Evolutionary conservation across 2,888 invertebrate species (phyloP).

Genomic region (Heliconius erato): DNA sequence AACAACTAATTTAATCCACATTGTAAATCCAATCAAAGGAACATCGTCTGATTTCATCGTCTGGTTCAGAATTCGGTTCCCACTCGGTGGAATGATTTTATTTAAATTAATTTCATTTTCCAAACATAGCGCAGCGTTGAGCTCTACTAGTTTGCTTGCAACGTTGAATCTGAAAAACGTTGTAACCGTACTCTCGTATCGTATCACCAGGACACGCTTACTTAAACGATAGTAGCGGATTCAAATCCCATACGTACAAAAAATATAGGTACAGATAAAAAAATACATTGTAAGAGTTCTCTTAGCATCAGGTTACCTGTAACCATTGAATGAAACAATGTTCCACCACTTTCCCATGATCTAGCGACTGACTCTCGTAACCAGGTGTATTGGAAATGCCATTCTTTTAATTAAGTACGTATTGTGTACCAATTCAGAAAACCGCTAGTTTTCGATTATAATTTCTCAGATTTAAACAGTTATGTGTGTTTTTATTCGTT

Average conservation of each 20-base stretch:
- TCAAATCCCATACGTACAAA: background rate
- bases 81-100: too few relatives aligned
- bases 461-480: slow-evolving; percentile 23
- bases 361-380: slow-evolving; percentile 19
- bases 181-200: background rate
- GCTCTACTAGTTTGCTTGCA: background rate
- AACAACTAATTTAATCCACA: background rate
- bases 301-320: background rate
- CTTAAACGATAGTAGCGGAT: background rate
- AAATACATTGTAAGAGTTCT: background rate
- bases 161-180: background rate
- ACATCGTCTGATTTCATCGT: background rate
- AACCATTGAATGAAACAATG: slow-evolving; percentile 10
- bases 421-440: slow-evolving; percentile 21
- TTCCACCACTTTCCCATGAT: slow-evolving; percentile 6
- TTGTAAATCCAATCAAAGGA: background rate
- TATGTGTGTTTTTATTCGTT: slow-evolving; percentile 21
- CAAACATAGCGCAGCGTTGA: background rate
- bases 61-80: too few relatives aligned
- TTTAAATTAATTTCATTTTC: background rate
- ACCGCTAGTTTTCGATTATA: slow-evolving; percentile 18
- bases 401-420: slow-evolving; percentile 29
- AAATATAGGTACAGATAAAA: background rate
- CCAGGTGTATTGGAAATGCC: slow-evolving; percentile 27
- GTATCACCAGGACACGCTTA: background rate